Percentiles rank a stretch among this genome's conserved stretches.
phyloP scores from a whole-genome alignment of 1,140 invertebrate species.

The Eufriesea mexicana region DNA sequence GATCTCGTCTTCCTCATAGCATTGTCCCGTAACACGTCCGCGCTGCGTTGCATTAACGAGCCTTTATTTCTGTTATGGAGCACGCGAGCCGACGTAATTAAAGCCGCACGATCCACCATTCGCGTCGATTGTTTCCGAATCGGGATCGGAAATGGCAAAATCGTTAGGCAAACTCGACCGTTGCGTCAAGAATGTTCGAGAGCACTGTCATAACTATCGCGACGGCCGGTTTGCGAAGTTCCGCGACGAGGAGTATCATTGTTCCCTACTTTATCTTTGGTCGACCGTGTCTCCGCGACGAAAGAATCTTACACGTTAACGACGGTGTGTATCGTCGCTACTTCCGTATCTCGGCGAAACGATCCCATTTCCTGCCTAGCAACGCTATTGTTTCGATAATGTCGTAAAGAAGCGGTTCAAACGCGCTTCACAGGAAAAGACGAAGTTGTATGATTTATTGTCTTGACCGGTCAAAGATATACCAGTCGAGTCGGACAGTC shows the following conservation, averaged over 20 bases:
- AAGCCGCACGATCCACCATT: background rate
- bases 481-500: background rate
- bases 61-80: slow-evolving; percentile 6
- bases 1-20: slow-evolving; percentile 67
- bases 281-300: background rate
- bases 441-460: background rate
- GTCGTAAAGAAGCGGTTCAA: slow-evolving; percentile 31
- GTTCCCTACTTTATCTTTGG: slow-evolving; percentile 16
- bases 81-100: slow-evolving; percentile 2
- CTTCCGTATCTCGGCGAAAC: slow-evolving; percentile 61
- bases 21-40: slow-evolving; percentile 65
- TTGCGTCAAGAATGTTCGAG: background rate
- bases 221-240: background rate
- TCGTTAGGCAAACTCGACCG: background rate
- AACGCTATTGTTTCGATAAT: slow-evolving; percentile 65
- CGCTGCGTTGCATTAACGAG: slow-evolving; percentile 54
- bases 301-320: slow-evolving; percentile 2
- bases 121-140: slow-evolving; percentile 6
- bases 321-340: background rate
- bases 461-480: background rate
- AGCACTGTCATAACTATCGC: background rate
- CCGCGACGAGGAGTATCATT: background rate
- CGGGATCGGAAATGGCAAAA: background rate
- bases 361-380: slow-evolving; percentile 70
- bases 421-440: slow-evolving; percentile 1